These are phyloP conservation scores for Campoletis raptor DNA, from an alignment of 2,888 invertebrate genomes.

Conservation along the genomic window DNA sequence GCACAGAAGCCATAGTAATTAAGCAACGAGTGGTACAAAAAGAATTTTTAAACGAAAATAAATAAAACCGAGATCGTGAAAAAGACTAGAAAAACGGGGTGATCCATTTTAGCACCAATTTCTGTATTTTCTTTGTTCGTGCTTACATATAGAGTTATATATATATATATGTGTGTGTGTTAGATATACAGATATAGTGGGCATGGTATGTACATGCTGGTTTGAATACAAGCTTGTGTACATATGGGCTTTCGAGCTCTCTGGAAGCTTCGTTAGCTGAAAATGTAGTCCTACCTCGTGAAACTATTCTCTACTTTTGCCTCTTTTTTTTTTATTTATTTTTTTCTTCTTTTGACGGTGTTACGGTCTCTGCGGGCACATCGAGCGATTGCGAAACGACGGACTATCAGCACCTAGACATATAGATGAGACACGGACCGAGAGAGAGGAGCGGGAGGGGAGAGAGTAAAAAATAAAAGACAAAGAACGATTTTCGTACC, in stretches of 20 bases:
- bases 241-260: constrained; percentile 14
- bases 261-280: constrained; percentile 61
- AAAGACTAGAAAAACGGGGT: not conserved
- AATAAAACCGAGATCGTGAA: not conserved
- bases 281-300: constrained; percentile 34
- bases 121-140: constrained; percentile 1
- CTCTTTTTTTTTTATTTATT: constrained; percentile 11
- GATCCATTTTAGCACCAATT: constrained; percentile 12
- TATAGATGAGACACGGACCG: constrained; percentile 15
- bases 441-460: not conserved
- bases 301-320: constrained; percentile 44
- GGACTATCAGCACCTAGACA: constrained; percentile 43
- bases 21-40: not conserved
- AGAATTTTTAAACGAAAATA: not conserved
- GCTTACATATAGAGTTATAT: not conserved
- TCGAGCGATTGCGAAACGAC: constrained; percentile 50
- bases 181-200: no score
- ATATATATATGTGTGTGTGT: no score
- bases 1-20: not conserved
- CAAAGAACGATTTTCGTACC: constrained; percentile 12
- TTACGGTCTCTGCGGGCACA: constrained; percentile 43
- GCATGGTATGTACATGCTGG: constrained; percentile 2
- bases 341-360: constrained; percentile 16
- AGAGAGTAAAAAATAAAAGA: not conserved
- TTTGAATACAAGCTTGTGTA: constrained; percentile 2